These are phyloP conservation scores for Cryptus armator DNA, from an alignment of 2,888 invertebrate species.

Conservation along the genomic window DNA sequence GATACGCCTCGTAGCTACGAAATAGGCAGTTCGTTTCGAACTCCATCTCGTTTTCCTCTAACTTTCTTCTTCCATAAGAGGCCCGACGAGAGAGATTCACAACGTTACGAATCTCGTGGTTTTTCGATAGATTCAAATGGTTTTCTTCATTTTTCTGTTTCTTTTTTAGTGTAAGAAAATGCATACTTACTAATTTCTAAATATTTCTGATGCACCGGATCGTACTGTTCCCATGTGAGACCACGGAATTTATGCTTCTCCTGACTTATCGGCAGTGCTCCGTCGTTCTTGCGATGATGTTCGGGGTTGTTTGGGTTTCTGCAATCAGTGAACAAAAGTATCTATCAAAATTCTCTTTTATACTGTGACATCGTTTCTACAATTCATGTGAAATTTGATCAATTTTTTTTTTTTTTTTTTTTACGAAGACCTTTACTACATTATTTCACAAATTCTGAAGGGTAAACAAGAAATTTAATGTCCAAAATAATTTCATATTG, in stretches of 20 bases:
- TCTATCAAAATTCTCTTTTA: background rate
- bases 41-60: background rate
- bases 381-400: background rate
- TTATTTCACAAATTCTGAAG: too few species aligned
- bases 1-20: slow-evolving; percentile 3
- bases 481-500: too few species aligned
- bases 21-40: slow-evolving; percentile 10
- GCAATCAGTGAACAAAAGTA: slow-evolving; percentile 78
- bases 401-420: too few species aligned
- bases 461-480: too few species aligned
- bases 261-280: slow-evolving; percentile 91
- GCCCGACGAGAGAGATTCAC: background rate
- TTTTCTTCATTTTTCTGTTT: slow-evolving; percentile 3
- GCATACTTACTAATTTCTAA: slow-evolving; percentile 94
- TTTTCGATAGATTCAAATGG: background rate
- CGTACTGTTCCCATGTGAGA: slow-evolving; percentile 96
- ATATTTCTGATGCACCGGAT: slow-evolving; percentile 96
- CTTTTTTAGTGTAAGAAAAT: background rate
- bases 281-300: slow-evolving; percentile 90
- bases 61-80: background rate
- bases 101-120: background rate
- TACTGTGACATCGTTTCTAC: background rate
- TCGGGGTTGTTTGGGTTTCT: slow-evolving; percentile 93
- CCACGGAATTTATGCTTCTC: slow-evolving; percentile 94
- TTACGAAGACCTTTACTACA: too few species aligned